Base-by-base conservation (phyloP, 2,797 vertebrate genomes). In the Cossypha caffra region DNA sequence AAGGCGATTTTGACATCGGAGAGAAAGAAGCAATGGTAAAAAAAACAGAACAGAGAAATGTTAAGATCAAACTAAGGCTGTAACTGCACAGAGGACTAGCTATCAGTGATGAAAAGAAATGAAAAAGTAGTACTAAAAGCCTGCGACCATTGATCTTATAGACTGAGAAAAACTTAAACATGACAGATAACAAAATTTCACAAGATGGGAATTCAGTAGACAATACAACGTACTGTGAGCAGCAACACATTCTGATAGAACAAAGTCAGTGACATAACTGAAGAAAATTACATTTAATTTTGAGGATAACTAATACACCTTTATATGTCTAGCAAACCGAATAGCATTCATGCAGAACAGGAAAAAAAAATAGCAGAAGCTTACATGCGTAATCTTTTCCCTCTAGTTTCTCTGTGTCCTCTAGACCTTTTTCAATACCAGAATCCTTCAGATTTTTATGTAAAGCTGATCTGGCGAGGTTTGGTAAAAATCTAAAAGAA, bases 401-500 rank as follows among this genome's bases (percentile, higher is more conserved):
- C 17, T 98, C 95, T 43, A 97, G 96, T 45, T 97, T 94, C 51
- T 75, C 81, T 61, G 16, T 25, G 15, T 96, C 96, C 29, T 98
- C 97, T 35, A 88, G 33, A 28, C 38, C 90, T 50, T 96, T 96
- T 92, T 98, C 97, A 88, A 99, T 98, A 73, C 97, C 98, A 94
- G 98, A 98, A 97, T 98, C 98, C 55, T 97, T 76, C 13, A 99
- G 97, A 94, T 97, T 98, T 97, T 99, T 99, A 85, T 99, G 98
- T 55, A 99, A 98, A 61, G 99, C 98, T 21, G 98, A 98, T 21
- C 98, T 98, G 58, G 99, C 99, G 45, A 99, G 98, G 68, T 95
- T 99, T 91, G 99, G 99, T 86, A 99, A 98, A 98, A 99, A 99
- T 97, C 99, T 99, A 58, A 58, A 76, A 35, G 9, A 78, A 73